Percentiles rank a stretch among this genome's conserved stretches.
These are phyloP conservation scores for Sarcophaga subvicina DNA, from an alignment of 2,888 invertebrate species.

Conservation along the genomic window DNA sequence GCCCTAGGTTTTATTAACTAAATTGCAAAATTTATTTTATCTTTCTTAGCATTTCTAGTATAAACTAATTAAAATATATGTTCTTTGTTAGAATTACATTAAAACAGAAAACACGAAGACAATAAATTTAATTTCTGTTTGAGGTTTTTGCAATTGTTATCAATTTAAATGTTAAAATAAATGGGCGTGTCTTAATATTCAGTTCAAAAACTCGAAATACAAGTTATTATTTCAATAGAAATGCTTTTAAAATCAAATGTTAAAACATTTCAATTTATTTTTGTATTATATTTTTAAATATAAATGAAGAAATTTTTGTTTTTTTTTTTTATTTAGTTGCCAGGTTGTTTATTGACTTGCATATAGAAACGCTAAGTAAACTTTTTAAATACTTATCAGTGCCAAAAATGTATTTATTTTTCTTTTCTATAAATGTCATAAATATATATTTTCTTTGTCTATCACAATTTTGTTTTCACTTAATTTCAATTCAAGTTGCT, in stretches of 20 bases:
- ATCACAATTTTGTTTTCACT: too few relatives aligned
- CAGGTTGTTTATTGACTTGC: neutral
- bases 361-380: neutral
- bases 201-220: neutral
- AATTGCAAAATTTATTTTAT: conserved; percentile 31
- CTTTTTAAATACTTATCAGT: neutral
- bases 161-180: conserved; percentile 42
- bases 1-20: neutral
- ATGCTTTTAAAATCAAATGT: too few relatives aligned
- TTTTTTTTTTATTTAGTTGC: neutral
- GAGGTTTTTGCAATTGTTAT: neutral
- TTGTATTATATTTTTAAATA: neutral
- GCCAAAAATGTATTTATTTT: neutral
- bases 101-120: neutral
- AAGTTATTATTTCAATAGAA: neutral
- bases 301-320: neutral
- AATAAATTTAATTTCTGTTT: neutral
- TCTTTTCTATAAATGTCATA: neutral
- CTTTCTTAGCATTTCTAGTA: conserved; percentile 9
- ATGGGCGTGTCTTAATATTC: conserved; percentile 34
- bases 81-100: neutral
- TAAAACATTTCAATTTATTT: neutral
- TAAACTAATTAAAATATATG: conserved; percentile 12
- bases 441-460: too few relatives aligned
- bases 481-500: too few relatives aligned